Conservation (phyloP, 2,797 vertebrate genomes). For the Gymnocypris eckloni region DNA sequence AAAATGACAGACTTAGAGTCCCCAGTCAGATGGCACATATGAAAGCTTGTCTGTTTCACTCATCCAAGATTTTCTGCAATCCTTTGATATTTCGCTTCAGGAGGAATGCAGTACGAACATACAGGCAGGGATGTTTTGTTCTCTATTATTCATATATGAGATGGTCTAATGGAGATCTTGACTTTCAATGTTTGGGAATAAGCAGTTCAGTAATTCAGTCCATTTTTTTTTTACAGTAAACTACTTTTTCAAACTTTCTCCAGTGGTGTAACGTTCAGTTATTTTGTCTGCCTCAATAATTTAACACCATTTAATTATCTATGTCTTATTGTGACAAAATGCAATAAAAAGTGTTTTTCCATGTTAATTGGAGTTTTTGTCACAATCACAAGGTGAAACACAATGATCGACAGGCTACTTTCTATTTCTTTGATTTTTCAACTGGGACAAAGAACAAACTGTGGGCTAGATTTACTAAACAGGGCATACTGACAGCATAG, state of each 20-base stretch:
- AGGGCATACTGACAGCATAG: neutral
- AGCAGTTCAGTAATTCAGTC: neutral
- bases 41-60: slow-evolving; percentile 59
- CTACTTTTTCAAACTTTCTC: neutral
- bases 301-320: neutral
- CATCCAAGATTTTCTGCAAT: slow-evolving; percentile 24
- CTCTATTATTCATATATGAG: neutral
- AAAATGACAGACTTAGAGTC: slow-evolving; percentile 70
- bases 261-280: neutral
- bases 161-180: slow-evolving; percentile 15
- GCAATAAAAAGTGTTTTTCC: neutral
- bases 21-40: slow-evolving; percentile 61
- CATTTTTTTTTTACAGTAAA: neutral
- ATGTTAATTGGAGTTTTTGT: neutral
- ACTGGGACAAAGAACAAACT: neutral
- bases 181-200: slow-evolving; percentile 4
- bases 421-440: neutral
- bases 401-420: neutral
- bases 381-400: neutral
- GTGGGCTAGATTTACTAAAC: neutral
- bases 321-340: accelerated
- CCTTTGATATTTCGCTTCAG: slow-evolving; percentile 38
- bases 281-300: neutral
- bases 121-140: neutral
- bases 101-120: slow-evolving; percentile 2